These are phyloP conservation scores for Aradophagus sp. DNA, from an alignment of 1,140 invertebrate species.

Conservation along the genomic window DNA sequence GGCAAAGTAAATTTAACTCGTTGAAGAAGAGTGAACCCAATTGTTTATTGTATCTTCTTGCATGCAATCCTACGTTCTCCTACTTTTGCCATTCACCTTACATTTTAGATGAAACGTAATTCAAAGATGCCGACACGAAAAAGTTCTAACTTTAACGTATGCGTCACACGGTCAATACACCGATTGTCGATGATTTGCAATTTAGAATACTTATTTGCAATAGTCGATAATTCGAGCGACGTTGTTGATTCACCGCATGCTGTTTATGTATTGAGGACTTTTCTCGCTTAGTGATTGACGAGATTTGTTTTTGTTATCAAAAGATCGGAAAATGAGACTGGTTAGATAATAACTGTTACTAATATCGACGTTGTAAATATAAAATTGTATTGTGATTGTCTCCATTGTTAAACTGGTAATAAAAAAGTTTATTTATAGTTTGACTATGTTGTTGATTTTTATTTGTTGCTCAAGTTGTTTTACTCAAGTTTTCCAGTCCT, in stretches of 20 bases:
- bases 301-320: background rate
- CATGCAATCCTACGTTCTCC: slow-evolving; percentile 20
- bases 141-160: too few species aligned
- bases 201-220: slow-evolving; percentile 12
- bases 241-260: slow-evolving; percentile 2
- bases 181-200: slow-evolving; percentile 4
- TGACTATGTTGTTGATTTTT: background rate
- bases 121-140: background rate
- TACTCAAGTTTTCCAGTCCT: too few species aligned
- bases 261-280: slow-evolving; percentile 11
- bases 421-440: slow-evolving; percentile 5
- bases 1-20: background rate
- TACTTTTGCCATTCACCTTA: slow-evolving; percentile 9
- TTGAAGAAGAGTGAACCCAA: slow-evolving; percentile 17
- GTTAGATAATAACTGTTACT: slow-evolving; percentile 8
- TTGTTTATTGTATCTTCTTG: background rate
- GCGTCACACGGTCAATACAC: background rate
- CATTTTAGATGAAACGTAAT: slow-evolving; percentile 13
- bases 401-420: background rate
- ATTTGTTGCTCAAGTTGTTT: too few species aligned
- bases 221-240: slow-evolving; percentile 1
- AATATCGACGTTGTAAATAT: slow-evolving; percentile 15
- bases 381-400: background rate
- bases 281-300: background rate
- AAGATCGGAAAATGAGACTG: slow-evolving; percentile 14